Base-by-base conservation (phyloP, 2,888 invertebrate genomes). In the Lathronympha strigana region DNA sequence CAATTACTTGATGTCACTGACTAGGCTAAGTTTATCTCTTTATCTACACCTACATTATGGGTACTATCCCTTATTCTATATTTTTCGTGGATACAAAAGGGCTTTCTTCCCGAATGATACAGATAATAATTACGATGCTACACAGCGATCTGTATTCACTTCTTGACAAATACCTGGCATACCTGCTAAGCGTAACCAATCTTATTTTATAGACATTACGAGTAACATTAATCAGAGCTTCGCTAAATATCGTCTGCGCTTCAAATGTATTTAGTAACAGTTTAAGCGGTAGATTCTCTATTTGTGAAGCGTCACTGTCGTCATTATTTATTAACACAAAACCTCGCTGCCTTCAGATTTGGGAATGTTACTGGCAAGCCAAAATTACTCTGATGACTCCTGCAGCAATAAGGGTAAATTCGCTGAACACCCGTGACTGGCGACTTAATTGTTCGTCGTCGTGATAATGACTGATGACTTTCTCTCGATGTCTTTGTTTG, bases 391-490 rank as follows among this genome's bases (percentile, higher is more conserved):
- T 63, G 60, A 57, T 60, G 53, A 50, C 51, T 57, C 63, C 54
- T 21, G 47, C 62, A 64, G 63, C 67, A 63, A 77, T 81, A 78
- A 79, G 83, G 83, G 84, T 83, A 77, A 82, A 86, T 76, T 83
- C 82, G 77, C 83, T 81, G 88, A 90, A 90, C 90, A 88, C 88
- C 83, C 82, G 76, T 91, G 90, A 91, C 82, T 86, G 73, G 85
- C 76, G 71, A 75, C 81, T 90, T 86, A 82, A 90, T 91, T 90
- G 88, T 90, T 88, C 87, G 82, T 81, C 79, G 78, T 79, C 75
- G 81, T 86, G 88, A 84, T 91, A 91, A 90, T 91, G 91, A 89
- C 82, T 86, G 89, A 90, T 90, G 89, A 83, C 83, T 89, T 86
- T 85, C 83, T 80, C 84, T 73, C 76, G 78, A 79, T 85, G 86